Conservation (phyloP, 2,888 invertebrate species). For the Exephanes ischioxanthus region DNA sequence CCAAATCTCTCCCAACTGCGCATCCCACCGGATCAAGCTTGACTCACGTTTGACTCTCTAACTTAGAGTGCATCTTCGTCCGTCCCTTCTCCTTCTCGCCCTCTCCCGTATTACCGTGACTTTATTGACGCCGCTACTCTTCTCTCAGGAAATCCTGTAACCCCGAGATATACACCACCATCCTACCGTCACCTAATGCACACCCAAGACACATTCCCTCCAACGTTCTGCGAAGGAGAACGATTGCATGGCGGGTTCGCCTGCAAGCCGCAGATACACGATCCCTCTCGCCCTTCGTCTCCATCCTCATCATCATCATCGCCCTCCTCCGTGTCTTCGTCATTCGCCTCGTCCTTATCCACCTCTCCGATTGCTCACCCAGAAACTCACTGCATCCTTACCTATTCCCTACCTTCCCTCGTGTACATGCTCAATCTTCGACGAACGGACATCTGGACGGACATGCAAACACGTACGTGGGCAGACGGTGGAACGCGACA, state of each 20-base stretch:
- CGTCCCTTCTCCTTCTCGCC: background rate
- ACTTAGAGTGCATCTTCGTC: background rate
- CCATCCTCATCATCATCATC: slow-evolving; percentile 2
- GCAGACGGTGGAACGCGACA: background rate
- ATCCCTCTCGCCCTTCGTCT: background rate
- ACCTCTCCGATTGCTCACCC: background rate
- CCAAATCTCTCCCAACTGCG: background rate
- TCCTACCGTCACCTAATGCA: background rate
- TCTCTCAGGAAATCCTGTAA: slow-evolving; percentile 3
- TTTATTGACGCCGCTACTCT: background rate
- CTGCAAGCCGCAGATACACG: slow-evolving; percentile 25
- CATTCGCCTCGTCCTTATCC: background rate
- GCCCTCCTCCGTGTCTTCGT: slow-evolving; percentile 16
- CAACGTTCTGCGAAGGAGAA: slow-evolving; percentile 24
- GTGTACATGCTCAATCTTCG: slow-evolving; percentile 5
- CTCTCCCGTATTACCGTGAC: background rate
- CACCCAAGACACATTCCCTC: background rate
- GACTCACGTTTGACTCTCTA: background rate
- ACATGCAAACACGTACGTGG: slow-evolving; percentile 41
- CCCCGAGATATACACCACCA: background rate
- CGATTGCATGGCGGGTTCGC: slow-evolving; percentile 1
- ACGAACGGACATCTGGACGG: slow-evolving; percentile 37
- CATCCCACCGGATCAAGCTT: background rate
- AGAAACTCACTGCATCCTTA: slow-evolving; percentile 1
- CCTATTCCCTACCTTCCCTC: background rate